phyloP scores from a whole-genome alignment of 37 sponge, comb jelly and placozoan genomes.

The Oscarella lobularis region DNA sequence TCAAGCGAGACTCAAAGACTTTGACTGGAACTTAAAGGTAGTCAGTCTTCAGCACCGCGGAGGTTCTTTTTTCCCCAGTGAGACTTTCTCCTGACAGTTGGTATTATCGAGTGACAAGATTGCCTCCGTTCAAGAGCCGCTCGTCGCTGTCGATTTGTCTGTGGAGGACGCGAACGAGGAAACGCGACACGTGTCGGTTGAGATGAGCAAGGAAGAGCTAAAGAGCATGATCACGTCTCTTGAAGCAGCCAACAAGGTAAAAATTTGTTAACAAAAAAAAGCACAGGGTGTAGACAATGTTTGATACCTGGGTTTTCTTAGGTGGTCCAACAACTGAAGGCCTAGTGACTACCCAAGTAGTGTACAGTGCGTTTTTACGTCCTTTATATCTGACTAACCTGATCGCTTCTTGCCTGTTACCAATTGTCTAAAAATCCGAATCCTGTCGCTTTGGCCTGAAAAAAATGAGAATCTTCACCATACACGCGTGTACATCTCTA shows the following conservation, averaged over 20 bases:
- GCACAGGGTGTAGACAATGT: not conserved
- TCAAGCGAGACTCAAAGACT: conserved; percentile 35
- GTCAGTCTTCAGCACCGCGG: too few species aligned
- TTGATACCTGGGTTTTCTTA: not conserved
- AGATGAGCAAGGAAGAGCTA: conserved; percentile 47
- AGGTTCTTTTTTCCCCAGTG: too few species aligned
- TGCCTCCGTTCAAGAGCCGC: conserved; percentile 39
- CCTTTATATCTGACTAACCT: too few species aligned
- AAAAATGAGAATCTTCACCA: too few species aligned
- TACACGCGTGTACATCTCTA: too few species aligned
- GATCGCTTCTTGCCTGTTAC: too few species aligned
- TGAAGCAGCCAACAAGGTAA: conserved; percentile 55
- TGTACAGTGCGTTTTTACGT: too few species aligned
- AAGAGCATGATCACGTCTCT: conserved; percentile 31
- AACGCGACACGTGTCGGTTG: conserved; percentile 15
- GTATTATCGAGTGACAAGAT: conserved; percentile 61
- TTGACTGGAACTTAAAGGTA: conserved; percentile 57
- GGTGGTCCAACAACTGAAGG: not conserved
- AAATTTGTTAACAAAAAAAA: not conserved
- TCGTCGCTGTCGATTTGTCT: conserved; percentile 34
- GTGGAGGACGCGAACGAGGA: conserved; percentile 21
- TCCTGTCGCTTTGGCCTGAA: too few species aligned
- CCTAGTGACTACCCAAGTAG: too few species aligned
- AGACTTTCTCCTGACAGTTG: too few species aligned
- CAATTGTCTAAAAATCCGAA: too few species aligned